phyloP scores from a whole-genome alignment of 2,888 invertebrate genomes.

The Plebejus anna region DNA sequence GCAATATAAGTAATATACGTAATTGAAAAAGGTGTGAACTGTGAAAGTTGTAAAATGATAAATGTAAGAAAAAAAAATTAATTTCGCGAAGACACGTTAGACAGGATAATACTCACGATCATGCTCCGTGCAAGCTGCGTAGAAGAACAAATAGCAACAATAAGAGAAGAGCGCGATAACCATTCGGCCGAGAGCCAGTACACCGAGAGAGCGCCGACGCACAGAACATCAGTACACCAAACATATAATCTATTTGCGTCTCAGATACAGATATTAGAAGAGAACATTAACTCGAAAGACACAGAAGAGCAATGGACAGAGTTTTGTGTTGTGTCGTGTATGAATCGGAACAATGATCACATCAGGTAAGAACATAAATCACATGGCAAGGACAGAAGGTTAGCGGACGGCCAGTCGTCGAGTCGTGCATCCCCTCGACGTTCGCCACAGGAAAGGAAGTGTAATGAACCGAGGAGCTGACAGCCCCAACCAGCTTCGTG shows the following conservation, averaged over 20 bases:
- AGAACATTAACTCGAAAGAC: conserved; percentile 6
- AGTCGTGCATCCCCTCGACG: conserved; percentile 53
- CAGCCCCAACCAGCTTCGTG: conserved; percentile 57
- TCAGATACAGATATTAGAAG: conserved; percentile 3
- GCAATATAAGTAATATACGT: neutral
- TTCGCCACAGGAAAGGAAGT: conserved; percentile 52
- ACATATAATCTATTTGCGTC: conserved; percentile 33
- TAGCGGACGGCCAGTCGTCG: conserved; percentile 40
- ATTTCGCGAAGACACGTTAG: conserved; percentile 43
- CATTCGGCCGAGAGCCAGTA: conserved; percentile 54
- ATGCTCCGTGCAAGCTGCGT: conserved; percentile 93
- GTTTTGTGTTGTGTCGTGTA: conserved; percentile 6
- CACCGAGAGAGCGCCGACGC: conserved; percentile 46
- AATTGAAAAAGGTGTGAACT: neutral
- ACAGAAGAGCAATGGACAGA: conserved; percentile 5
- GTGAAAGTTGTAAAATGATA: neutral
- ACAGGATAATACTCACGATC: conserved; percentile 87
- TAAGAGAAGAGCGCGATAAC: conserved; percentile 76
- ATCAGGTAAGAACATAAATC: conserved; percentile 12
- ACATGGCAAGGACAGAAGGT: conserved; percentile 10
- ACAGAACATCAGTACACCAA: conserved; percentile 35
- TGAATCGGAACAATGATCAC: conserved; percentile 3
- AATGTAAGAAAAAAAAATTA: conserved; percentile 29
- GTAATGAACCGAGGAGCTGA: conserved; percentile 56
- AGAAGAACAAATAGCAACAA: conserved; percentile 83